Conservation (phyloP, 2,113 vertebrate genomes). For the Sarotherodon lohbergeri region DNA sequence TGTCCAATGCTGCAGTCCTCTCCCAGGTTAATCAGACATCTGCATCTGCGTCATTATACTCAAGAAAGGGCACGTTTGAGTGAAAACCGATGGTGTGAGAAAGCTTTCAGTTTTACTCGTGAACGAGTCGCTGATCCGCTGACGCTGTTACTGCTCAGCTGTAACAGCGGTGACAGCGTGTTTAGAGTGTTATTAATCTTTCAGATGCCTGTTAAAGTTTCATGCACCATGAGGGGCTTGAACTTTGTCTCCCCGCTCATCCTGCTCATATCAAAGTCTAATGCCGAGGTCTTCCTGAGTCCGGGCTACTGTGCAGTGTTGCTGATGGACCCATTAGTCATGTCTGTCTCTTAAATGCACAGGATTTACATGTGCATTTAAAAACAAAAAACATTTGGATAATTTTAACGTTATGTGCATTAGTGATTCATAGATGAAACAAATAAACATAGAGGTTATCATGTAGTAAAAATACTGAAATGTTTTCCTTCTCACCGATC, state of each 20-base stretch:
- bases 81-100: neutral
- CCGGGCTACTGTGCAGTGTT: neutral
- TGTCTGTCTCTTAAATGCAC: neutral
- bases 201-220: conserved; percentile 42
- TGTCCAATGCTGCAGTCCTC: neutral
- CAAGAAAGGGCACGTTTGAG: neutral
- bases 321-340: neutral
- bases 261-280: neutral
- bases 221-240: conserved; percentile 6
- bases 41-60: neutral
- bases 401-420: neutral
- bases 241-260: conserved; percentile 8
- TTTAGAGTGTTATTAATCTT: conserved; percentile 46
- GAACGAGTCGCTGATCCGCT: neutral
- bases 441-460: neutral
- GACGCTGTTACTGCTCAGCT: neutral
- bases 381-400: neutral
- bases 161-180: neutral
- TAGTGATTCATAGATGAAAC: neutral
- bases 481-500: neutral
- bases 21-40: neutral
- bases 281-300: neutral
- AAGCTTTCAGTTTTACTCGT: neutral
- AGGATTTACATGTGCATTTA: neutral
- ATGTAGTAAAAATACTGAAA: neutral